Evolutionary conservation across 2,113 vertebrate species (phyloP).

Genomic region (Notothenia coriiceps): DNA sequence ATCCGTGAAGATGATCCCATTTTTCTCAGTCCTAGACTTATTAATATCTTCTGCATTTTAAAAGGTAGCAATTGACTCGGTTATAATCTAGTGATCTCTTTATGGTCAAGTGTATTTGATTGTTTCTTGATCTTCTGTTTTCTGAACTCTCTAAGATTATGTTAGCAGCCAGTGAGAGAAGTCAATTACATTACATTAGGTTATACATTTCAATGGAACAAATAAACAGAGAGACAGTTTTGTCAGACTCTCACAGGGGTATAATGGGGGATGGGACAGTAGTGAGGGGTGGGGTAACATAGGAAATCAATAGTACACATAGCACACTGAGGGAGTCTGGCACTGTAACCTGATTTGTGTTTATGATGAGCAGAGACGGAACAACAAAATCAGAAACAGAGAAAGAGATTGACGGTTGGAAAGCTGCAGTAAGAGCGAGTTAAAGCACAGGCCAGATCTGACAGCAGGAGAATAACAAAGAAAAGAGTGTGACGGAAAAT

Average conservation of each 20-base stretch:
- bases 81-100: background rate
- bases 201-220: constrained; percentile 13
- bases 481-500: constrained; percentile 30
- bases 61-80: background rate
- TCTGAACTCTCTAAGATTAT: background rate
- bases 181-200: background rate
- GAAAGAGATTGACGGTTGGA: constrained; percentile 21
- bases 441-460: background rate
- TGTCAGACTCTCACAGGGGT: constrained; percentile 12
- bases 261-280: constrained; percentile 65
- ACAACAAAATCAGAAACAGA: constrained; percentile 18
- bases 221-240: constrained; percentile 34
- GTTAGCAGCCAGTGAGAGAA: background rate
- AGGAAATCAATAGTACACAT: constrained; percentile 81
- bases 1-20: no score
- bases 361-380: constrained; percentile 54
- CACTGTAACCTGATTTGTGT: constrained; percentile 79
- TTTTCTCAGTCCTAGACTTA: background rate
- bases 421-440: background rate
- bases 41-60: background rate
- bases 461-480: constrained; percentile 27
- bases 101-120: background rate
- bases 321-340: constrained; percentile 57
- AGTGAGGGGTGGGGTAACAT: constrained; percentile 42
- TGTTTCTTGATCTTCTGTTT: background rate